These are phyloP conservation scores for Chaetura pelagica DNA, from an alignment of 2,113 vertebrate genomes.

Conservation along the genomic window DNA sequence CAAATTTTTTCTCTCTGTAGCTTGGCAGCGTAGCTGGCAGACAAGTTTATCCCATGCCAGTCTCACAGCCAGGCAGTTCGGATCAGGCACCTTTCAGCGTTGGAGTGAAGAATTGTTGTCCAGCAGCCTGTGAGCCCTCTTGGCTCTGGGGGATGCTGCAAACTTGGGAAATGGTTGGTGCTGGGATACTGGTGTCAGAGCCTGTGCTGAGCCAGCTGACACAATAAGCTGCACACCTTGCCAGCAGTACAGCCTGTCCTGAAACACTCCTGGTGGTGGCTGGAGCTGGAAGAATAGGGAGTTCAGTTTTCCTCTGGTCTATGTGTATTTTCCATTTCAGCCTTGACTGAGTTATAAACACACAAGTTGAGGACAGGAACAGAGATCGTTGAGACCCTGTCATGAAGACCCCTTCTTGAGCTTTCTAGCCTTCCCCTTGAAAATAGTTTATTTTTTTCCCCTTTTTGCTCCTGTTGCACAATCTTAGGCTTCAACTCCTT, in stretches of 20 bases:
- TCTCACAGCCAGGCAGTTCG: neutral
- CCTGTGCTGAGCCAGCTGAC: neutral
- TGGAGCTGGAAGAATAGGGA: neutral
- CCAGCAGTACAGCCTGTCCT: neutral
- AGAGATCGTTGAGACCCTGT: neutral
- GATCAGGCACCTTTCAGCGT: neutral
- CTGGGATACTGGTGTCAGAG: fast-evolving
- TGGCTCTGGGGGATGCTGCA: neutral
- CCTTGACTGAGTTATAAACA: neutral
- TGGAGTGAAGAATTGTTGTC: neutral
- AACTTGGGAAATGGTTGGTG: fast-evolving
- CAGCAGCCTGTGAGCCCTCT: fast-evolving
- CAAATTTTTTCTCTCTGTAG: slow-evolving; percentile 60
- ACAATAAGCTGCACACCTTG: neutral
- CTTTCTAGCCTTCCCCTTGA: neutral
- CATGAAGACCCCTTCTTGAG: neutral
- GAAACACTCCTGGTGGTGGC: neutral
- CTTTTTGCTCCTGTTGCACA: neutral
- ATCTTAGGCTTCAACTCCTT: neutral
- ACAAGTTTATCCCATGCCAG: neutral
- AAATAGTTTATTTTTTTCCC: neutral
- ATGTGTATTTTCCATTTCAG: neutral
- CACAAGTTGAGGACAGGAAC: neutral
- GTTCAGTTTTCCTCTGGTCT: neutral
- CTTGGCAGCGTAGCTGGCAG: slow-evolving; percentile 55